Evolutionary conservation across 2,797 vertebrate species (phyloP), one percentile per base, ranked within the genome.

Genomic region (Neopelma chrysocephalum): DNA sequence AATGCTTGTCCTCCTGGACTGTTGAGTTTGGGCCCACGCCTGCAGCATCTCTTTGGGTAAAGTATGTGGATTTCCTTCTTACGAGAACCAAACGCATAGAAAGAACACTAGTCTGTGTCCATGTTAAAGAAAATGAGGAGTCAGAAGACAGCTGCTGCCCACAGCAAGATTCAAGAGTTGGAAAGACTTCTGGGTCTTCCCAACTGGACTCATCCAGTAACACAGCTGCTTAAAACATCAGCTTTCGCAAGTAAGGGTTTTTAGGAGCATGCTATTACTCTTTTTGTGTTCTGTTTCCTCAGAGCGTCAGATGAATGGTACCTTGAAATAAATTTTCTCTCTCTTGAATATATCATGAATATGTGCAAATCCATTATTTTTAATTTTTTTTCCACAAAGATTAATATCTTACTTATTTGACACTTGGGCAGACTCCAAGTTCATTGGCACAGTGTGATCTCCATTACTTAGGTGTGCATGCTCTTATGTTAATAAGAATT

Each of bases 1-100:
- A 81, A 48, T 13, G 10, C 11, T 22, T 5, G 1, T 43, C 27
- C 18, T 78, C 21, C 31, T 32, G 31, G 14, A 43, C 16, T 32
- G 14, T 8, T 2, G 4, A 85, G 38, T 40, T 0, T 54, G 19
- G 48, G 18, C 5, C 9, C 38, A 48, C 0, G 5, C 17, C 48
- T 57, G 27, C 36, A 78, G 66, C n/a, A 47, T 6, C 26, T 6
- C 31, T 36, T 43, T 20, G 23, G 36, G 36, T 22, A 50, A 62
- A 12, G 15, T 13, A 13, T 15, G 23, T 70, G 36, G 18, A 56
- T 56, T 90, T 65, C 21, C 21, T 71, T 68, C 51, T 61, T 32
- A 22, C 1, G 56, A 48, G 26, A 78, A 53, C 26, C 0, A 11
- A 54, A 61, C 12, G 16, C 6, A n/a, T 1, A 31, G 26, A 76